phyloP scores from a whole-genome alignment of 92 coral and sea anemone species.

The Nematostella vectensis region DNA sequence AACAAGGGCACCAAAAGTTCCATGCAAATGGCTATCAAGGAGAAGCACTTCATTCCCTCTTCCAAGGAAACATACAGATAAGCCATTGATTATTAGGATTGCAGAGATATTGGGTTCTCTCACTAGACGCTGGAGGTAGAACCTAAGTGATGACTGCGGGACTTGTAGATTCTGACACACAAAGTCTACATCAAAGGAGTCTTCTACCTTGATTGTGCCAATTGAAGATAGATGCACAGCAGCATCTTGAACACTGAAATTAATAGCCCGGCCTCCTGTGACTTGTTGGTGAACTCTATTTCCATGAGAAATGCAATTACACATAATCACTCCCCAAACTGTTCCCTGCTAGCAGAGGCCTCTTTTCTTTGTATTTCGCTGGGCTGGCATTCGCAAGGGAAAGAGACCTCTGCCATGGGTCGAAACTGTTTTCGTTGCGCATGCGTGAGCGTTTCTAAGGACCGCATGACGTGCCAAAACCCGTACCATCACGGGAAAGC shows the following conservation, averaged over 20 bases:
- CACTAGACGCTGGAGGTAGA: slow-evolving; percentile 14
- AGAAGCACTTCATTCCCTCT: not conserved
- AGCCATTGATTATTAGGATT: slow-evolving; percentile 14
- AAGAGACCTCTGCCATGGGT: no score
- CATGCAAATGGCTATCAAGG: slow-evolving; percentile 18
- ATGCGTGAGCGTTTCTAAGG: no score
- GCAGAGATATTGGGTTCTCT: slow-evolving; percentile 4
- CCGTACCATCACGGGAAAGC: no score
- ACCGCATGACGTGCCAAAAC: no score
- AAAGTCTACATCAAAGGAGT: slow-evolving; percentile 14
- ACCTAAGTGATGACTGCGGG: slow-evolving; percentile 11
- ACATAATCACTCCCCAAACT: not conserved
- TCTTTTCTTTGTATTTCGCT: no score
- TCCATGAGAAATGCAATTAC: not conserved
- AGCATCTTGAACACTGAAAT: slow-evolving; percentile 9
- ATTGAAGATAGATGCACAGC: not conserved
- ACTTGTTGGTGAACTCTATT: not conserved
- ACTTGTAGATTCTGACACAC: slow-evolving; percentile 5
- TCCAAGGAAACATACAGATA: slow-evolving; percentile 11
- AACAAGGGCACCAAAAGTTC: slow-evolving; percentile 3
- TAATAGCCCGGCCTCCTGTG: slow-evolving; percentile 4
- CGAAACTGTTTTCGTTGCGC: no score
- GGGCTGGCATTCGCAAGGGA: no score
- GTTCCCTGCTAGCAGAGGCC: no score
- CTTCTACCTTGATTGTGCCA: slow-evolving; percentile 1